phyloP scores from a whole-genome alignment of 1,140 invertebrate species.

The Mylabris phalerata region DNA sequence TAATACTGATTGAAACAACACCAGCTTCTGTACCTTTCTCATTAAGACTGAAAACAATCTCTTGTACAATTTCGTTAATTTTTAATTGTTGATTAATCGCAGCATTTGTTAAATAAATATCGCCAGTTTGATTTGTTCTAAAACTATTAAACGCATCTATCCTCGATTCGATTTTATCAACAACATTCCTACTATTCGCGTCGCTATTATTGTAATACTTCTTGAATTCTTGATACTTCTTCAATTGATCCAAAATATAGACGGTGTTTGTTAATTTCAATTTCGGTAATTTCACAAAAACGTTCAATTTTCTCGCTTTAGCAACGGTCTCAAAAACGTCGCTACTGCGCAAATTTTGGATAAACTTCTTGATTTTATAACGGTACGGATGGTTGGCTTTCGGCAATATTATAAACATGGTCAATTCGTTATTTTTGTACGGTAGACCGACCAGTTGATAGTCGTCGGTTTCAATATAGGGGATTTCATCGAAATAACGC shows the following conservation, averaged over 20 bases:
- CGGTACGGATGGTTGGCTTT: conserved; percentile 19
- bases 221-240: conserved; percentile 25
- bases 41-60: conserved; percentile 48
- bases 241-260: conserved; percentile 27
- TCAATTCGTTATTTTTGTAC: conserved; percentile 29
- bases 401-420: conserved; percentile 31
- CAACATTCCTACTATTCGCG: conserved; percentile 1
- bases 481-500: conserved; percentile 21
- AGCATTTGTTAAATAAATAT: conserved; percentile 19
- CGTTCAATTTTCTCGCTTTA: conserved; percentile 16
- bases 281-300: conserved; percentile 30
- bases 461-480: conserved; percentile 23
- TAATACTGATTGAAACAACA: conserved; percentile 54
- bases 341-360: conserved; percentile 6
- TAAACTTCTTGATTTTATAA: conserved; percentile 28
- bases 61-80: conserved; percentile 30
- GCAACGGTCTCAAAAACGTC: conserved; percentile 20
- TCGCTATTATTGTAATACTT: neutral
- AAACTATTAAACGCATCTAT: conserved; percentile 23
- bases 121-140: conserved; percentile 2
- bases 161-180: conserved; percentile 21
- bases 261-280: conserved; percentile 24
- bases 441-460: conserved; percentile 28
- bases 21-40: conserved; percentile 65
- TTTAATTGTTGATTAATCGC: conserved; percentile 15